Base-by-base conservation (phyloP, 2,888 invertebrate species). In the Conomelus anceps region DNA sequence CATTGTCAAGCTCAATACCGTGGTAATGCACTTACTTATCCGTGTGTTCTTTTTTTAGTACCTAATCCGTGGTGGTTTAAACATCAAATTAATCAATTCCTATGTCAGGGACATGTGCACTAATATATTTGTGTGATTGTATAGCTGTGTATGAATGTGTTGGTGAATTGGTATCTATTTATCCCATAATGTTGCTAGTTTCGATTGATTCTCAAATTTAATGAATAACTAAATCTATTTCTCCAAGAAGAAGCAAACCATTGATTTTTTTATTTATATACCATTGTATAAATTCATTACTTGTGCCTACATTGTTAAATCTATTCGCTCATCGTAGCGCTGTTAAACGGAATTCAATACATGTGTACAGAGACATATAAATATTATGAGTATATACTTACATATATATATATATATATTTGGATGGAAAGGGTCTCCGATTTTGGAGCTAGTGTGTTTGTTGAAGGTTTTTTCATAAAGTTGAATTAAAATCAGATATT, bases 261-360 rank as follows among this genome's bases (percentile, higher is more conserved):
- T 23, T 87, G 34, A 87, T 23, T 22, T 22, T 88, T 89, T 87
- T 85, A 22, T 85, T 87, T 86, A 84, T 29, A 89, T 87, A 84
- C 84, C 41, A 34, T 84, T 90, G 88, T 90, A 84, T 84, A 90
- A 89, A 90, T 90, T 88, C 90, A 89, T 90, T 91, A 90, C 91
- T 91, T 90, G 91, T 91, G 91, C 91, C 91, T 91, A 91, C 90
- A 90, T 84, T 89, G 89, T 88, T 89, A 90, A 90, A 91, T 90
- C 63, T 63, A 63, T 63, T 63, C 91, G 91, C 91, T 91, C 91
- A 91, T 91, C 91, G 91, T 89, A 90, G 91, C 91, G 91, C 91
- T 91, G 91, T 91, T 91, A 90, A 90, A 84, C 85, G 86, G 86
- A 86, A 26, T 86, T 86, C 26, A 26, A 86, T 86, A 86, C 29